phyloP scores from a whole-genome alignment of 2,888 invertebrate genomes.

The Mythimna albipuncta region DNA sequence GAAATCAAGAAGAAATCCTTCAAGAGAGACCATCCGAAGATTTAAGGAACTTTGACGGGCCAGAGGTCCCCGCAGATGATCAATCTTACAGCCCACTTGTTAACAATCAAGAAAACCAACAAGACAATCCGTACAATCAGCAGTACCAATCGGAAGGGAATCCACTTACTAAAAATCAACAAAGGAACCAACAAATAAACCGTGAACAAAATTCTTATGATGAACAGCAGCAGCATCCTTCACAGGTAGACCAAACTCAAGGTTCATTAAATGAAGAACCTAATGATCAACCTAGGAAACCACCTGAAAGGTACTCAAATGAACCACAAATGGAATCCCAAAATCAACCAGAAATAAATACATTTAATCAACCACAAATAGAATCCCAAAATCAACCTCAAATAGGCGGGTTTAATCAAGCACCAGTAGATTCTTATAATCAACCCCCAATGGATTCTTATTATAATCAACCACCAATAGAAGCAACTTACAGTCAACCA shows the following conservation, averaged over 20 bases:
- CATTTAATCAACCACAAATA: slow-evolving; percentile 16
- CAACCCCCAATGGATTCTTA: slow-evolving; percentile 15
- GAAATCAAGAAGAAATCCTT: slow-evolving; percentile 15
- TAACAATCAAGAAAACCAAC: background rate
- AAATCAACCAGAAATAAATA: slow-evolving; percentile 6
- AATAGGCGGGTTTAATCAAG: slow-evolving; percentile 20
- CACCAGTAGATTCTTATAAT: slow-evolving; percentile 16
- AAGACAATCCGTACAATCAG: background rate
- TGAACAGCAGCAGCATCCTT: slow-evolving; percentile 8
- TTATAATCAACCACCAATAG: slow-evolving; percentile 18
- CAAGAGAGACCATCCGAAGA: slow-evolving; percentile 24
- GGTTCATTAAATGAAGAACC: background rate
- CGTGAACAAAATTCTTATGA: background rate
- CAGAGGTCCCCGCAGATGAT: background rate
- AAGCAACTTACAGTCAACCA: slow-evolving; percentile 8
- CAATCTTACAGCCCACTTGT: background rate
- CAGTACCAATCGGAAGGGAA: background rate
- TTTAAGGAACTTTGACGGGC: background rate
- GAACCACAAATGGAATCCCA: slow-evolving; percentile 20
- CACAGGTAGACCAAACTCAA: background rate
- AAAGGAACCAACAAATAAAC: background rate
- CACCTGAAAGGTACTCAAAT: background rate
- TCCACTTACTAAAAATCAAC: background rate
- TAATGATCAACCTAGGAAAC: slow-evolving; percentile 4
- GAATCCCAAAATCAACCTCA: slow-evolving; percentile 14